Conservation (phyloP, 1,140 invertebrate species). For the Cecropterus lyciades region DNA sequence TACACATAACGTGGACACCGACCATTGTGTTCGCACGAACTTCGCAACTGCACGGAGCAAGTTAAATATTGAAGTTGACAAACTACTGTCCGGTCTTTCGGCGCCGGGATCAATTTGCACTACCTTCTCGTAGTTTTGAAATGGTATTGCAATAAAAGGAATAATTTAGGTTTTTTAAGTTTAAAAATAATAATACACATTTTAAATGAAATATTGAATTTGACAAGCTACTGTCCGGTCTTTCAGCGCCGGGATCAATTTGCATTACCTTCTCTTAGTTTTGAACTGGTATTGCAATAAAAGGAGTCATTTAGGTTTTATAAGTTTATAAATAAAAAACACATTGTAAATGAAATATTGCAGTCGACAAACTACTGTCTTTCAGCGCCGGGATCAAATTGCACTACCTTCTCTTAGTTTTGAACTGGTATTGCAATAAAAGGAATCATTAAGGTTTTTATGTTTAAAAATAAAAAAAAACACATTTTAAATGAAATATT, state of each 20-base stretch:
- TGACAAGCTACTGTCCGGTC: not conserved
- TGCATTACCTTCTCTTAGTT: slow-evolving; percentile 14
- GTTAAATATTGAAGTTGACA: slow-evolving; percentile 39
- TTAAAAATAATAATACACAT: too few species aligned
- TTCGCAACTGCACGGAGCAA: slow-evolving; percentile 32
- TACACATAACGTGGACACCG: slow-evolving; percentile 23
- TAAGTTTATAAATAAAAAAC: too few species aligned
- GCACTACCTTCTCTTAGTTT: slow-evolving; percentile 12
- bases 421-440: too few species aligned
- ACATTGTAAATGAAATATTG: too few species aligned
- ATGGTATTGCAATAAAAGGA: too few species aligned
- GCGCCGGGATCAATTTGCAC: slow-evolving; percentile 23
- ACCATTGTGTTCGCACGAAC: slow-evolving; percentile 37
- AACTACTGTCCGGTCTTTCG: slow-evolving; percentile 23
- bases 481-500: too few species aligned
- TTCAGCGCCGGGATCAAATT: slow-evolving; percentile 24
- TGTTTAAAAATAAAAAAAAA: too few species aligned
- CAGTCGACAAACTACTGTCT: not conserved
- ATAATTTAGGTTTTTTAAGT: too few species aligned
- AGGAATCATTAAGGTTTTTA: too few species aligned
- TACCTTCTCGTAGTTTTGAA: slow-evolving; percentile 9
- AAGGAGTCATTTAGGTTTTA: too few species aligned
- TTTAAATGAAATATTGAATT: too few species aligned
- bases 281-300: too few species aligned
- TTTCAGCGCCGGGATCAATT: slow-evolving; percentile 25